Percentiles rank a stretch among this genome's conserved stretches.
Evolutionary conservation across 1,140 invertebrate species (phyloP).

Genomic region (Papilio dardanus): DNA sequence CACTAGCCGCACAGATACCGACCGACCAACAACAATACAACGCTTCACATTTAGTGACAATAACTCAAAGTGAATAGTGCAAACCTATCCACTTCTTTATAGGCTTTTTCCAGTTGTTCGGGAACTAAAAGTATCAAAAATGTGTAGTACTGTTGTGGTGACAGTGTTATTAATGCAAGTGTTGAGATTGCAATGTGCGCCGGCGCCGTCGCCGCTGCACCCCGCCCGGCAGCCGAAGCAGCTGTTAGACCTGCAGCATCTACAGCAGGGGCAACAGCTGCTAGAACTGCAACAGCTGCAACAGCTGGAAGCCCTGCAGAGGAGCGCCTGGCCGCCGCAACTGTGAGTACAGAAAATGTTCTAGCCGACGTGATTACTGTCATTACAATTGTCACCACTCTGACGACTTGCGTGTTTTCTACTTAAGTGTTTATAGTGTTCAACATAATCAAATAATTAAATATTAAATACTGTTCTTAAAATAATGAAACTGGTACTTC

Average conservation of each 20-base stretch:
- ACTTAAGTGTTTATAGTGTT: no score
- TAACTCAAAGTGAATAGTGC: not conserved
- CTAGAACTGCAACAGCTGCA: slow-evolving; percentile 52
- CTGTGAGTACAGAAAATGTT: slow-evolving; percentile 42
- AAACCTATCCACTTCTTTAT: not conserved
- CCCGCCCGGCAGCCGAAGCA: slow-evolving; percentile 29
- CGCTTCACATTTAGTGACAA: not conserved
- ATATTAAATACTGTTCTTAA: no score
- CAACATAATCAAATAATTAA: no score
- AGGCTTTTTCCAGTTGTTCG: not conserved
- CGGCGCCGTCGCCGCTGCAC: slow-evolving; percentile 39
- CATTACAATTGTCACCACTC: not conserved
- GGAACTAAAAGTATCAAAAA: not conserved
- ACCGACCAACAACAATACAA: not conserved
- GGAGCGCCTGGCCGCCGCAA: slow-evolving; percentile 27
- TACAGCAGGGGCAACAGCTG: slow-evolving; percentile 35
- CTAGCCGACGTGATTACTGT: not conserved
- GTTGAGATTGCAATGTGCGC: slow-evolving; percentile 31
- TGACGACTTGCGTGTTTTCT: not conserved
- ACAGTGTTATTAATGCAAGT: not conserved
- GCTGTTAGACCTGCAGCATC: slow-evolving; percentile 46
- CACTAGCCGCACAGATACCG: slow-evolving; percentile 21
- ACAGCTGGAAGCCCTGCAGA: slow-evolving; percentile 41
- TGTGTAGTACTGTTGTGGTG: not conserved
- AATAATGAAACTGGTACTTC: no score